phyloP scores from a whole-genome alignment of 2,888 invertebrate genomes.

The Cephus nigrinus region DNA sequence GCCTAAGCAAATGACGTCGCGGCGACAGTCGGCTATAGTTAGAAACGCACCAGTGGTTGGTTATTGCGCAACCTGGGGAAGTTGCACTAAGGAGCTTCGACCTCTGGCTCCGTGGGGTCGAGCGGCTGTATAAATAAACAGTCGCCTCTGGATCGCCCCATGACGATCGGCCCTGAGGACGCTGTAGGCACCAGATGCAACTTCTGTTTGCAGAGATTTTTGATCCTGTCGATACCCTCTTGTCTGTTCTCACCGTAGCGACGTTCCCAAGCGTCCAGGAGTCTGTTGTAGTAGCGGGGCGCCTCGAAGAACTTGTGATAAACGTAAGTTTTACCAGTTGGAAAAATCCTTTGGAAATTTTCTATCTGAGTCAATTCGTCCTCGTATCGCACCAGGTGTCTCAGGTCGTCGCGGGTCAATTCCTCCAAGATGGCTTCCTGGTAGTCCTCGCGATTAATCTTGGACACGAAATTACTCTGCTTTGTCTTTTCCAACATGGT shows the following conservation, averaged over 20 bases:
- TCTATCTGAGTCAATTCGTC: slow-evolving; percentile 82
- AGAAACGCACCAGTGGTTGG: background rate
- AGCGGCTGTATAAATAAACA: background rate
- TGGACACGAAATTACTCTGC: slow-evolving; percentile 4
- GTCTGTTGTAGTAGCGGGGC: slow-evolving; percentile 86
- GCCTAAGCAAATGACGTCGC: background rate
- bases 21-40: background rate
- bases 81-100: background rate
- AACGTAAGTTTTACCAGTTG: slow-evolving; percentile 76
- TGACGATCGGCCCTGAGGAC: background rate
- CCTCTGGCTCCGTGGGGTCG: background rate
- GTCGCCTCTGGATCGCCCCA: background rate
- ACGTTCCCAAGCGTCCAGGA: slow-evolving; percentile 90
- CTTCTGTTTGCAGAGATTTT: slow-evolving; percentile 8
- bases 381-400: slow-evolving; percentile 83
- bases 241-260: slow-evolving; percentile 75
- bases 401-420: slow-evolving; percentile 87
- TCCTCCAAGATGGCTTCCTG: slow-evolving; percentile 78
- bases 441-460: slow-evolving; percentile 67
- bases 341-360: slow-evolving; percentile 85
- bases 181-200: slow-evolving; percentile 10
- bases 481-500: slow-evolving; percentile 5
- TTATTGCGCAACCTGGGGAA: background rate
- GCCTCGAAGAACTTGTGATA: slow-evolving; percentile 83
- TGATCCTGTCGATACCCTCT: slow-evolving; percentile 67